Evolutionary conservation across 1,140 invertebrate species (phyloP), one percentile per base, ranked within the genome.

Genomic region (Triops longicaudatus): DNA sequence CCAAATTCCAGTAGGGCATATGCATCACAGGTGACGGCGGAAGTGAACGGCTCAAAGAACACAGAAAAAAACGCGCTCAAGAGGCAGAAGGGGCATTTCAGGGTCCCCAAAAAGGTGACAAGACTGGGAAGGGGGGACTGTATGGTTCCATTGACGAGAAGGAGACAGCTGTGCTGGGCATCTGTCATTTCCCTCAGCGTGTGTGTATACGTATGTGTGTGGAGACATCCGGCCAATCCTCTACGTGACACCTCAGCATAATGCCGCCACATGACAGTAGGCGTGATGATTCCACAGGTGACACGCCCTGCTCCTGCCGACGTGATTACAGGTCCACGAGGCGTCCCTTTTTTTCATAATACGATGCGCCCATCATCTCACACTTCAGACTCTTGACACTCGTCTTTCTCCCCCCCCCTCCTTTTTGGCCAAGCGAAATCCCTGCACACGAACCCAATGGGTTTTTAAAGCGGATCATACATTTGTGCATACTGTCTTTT

Each of bases 301-400:
- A 63, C 50, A 63, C 50, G 50, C 50, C 50, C 50, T 63, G 14
- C 50, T 22, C 50, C 50, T 63, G 50, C 50, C 50, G 50, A 63
- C 50, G 50, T 63, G 50, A 63, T 63, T 63, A 63, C 50, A 63
- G 50, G 50, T 63, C 50, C 50, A 63, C 50, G 50, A 63, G 50
- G 31, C 31, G 31, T 22, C 50, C 22, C 50, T 22, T 63, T 63
- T 63, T 63, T 22, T 63, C 22, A 63, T 22, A 63, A 63, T 63
- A 63, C 17, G 50, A 63, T 63, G 50, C 50, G 50, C 50, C 50
- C 50, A 22, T 63, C 50, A 63, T 63, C 50, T 63, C 50, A 63
- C 50, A 63, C 50, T 63, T 63, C 22, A 22, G 50, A 9, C 17
- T 63, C 31, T 37, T 37, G 31, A 37, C 31, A 37, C 31, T 37